phyloP scores from a whole-genome alignment of 1,140 invertebrate genomes.

The Drosophila ohnishii region DNA sequence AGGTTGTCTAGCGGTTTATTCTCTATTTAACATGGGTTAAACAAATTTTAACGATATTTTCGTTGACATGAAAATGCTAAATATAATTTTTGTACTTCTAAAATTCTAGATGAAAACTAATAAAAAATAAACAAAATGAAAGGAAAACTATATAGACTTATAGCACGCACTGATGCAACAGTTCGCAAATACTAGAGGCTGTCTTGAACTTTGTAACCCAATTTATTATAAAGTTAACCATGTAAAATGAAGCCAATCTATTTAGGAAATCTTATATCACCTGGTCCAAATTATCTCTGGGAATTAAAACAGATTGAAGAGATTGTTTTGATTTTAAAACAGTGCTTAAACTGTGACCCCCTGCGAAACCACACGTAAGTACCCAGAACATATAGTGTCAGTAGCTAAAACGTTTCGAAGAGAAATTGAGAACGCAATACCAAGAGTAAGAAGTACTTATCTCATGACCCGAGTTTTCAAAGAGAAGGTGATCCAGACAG shows the following conservation, averaged over 20 bases:
- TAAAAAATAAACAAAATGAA: too few species aligned
- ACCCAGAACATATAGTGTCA: too few species aligned
- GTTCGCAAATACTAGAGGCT: not conserved
- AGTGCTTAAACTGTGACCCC: not conserved
- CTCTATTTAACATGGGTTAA: not conserved
- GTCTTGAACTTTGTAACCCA: not conserved
- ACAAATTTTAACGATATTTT: too few species aligned
- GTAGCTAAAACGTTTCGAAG: not conserved
- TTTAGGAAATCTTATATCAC: not conserved
- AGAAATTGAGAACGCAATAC: not conserved
- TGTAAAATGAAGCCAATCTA: not conserved
- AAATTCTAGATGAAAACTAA: not conserved
- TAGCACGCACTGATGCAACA: not conserved
- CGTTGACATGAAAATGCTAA: too few species aligned
- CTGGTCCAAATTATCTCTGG: not conserved
- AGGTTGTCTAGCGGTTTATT: not conserved
- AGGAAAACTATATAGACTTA: too few species aligned
- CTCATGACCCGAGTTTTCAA: not conserved
- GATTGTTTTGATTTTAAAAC: not conserved
- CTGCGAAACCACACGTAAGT: too few species aligned
- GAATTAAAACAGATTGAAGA: not conserved
- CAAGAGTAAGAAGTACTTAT: not conserved
- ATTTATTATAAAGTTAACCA: not conserved
- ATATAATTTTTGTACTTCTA: not conserved
- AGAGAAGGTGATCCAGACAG: not conserved